A percentile compares a stretch with the other conserved stretches of the same genome.
These are phyloP conservation scores for Palaemon carinicauda DNA, from an alignment of 1,140 invertebrate species.

Conservation along the genomic window DNA sequence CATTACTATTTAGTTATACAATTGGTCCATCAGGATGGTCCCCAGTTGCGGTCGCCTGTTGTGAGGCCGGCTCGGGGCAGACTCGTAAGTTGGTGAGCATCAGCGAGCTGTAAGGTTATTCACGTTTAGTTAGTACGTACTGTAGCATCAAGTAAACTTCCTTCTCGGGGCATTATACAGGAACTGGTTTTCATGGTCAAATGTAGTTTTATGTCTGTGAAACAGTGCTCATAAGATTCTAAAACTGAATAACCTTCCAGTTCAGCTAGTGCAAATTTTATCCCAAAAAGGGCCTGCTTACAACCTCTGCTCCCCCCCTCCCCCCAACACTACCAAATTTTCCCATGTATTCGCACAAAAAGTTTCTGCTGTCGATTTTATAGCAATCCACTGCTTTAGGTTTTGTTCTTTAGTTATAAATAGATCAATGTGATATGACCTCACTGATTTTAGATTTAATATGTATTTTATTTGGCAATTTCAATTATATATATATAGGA, in stretches of 20 bases:
- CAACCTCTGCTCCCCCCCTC: background rate
- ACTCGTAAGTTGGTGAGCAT: slow-evolving; percentile 35
- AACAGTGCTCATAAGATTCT: background rate
- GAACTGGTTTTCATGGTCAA: background rate
- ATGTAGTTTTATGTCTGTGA: background rate
- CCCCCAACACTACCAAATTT: background rate
- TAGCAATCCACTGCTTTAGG: background rate
- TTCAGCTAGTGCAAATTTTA: background rate
- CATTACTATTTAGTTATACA: background rate
- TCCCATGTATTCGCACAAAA: background rate
- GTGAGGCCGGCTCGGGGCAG: slow-evolving; percentile 28
- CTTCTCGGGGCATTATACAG: too few species aligned
- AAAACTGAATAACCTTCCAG: background rate
- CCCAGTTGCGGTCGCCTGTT: slow-evolving; percentile 26
- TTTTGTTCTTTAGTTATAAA: background rate
- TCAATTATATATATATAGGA: too few species aligned
- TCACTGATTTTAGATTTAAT: too few species aligned
- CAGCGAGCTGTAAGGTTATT: background rate
- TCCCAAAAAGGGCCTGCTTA: background rate
- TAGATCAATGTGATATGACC: too few species aligned
- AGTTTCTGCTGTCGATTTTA: background rate
- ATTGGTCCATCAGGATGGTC: slow-evolving; percentile 35
- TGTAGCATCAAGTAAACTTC: too few species aligned
- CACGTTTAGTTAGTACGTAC: background rate
- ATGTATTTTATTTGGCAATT: too few species aligned